A percentile compares a stretch with the other conserved stretches of the same genome.
phyloP scores from a whole-genome alignment of 2,888 invertebrate species.

The Quadriops clusia region DNA sequence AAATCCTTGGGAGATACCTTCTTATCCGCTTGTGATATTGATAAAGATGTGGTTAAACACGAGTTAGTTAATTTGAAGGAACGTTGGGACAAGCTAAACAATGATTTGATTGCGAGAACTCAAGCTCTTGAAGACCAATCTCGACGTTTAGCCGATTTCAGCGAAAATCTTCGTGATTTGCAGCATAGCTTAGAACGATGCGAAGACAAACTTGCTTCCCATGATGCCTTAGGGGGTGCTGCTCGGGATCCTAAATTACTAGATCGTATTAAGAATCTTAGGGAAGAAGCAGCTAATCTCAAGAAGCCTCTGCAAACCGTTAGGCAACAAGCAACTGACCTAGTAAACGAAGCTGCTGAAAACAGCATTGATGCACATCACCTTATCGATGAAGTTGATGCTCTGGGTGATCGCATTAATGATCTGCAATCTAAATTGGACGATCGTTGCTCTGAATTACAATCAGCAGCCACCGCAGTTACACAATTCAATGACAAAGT shows the following conservation, averaged over 20 bases:
- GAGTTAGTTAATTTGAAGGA: constrained; percentile 72
- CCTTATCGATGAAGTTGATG: constrained; percentile 66
- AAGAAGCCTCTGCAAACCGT: constrained; percentile 59
- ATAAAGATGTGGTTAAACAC: constrained; percentile 78
- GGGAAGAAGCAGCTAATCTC: constrained; percentile 70
- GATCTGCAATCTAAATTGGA: constrained; percentile 66
- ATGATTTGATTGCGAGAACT: constrained; percentile 63
- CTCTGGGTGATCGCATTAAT: constrained; percentile 61
- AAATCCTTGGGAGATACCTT: constrained; percentile 79
- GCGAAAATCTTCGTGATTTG: constrained; percentile 73
- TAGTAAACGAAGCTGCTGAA: constrained; percentile 63
- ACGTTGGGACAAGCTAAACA: constrained; percentile 85
- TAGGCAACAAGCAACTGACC: constrained; percentile 57
- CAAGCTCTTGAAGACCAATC: constrained; percentile 75
- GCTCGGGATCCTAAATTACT: constrained; percentile 72
- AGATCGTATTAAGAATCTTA: constrained; percentile 70
- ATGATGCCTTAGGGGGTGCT: constrained; percentile 60
- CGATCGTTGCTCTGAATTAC: constrained; percentile 66
- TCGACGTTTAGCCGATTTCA: constrained; percentile 70
- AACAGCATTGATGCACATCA: constrained; percentile 66
- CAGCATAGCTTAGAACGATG: constrained; percentile 75
- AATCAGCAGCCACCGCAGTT: constrained; percentile 77
- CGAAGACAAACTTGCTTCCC: constrained; percentile 71
- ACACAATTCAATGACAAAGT: constrained; percentile 82
- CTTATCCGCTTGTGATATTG: constrained; percentile 77